Base-by-base conservation (phyloP, 2,888 invertebrate genomes). In the Drosophila atroscutellata region DNA sequence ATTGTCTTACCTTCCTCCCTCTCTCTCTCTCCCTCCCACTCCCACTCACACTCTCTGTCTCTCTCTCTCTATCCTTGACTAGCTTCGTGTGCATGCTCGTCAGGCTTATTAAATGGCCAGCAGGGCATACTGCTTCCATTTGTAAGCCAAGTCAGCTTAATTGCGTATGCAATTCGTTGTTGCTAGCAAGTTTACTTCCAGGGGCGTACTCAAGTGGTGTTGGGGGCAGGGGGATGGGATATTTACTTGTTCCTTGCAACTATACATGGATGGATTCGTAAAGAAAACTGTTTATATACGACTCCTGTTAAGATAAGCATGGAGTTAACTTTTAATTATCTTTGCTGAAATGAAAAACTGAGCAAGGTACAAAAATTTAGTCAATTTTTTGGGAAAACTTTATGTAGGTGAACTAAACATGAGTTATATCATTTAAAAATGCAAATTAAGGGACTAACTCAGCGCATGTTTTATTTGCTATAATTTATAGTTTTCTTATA, bases 71-170 rank as follows among this genome's bases (percentile, higher is more conserved):
- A n/a, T 49, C 42, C 45, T 24, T 24, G 20, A 24, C 45, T 8
- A 8, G 15, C 3, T 24, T 45, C 15, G 18, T 28, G 18, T 59
- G 51, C 56, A 36, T 45, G 39, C 28, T n/a, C n/a, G 34, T 34
- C 61, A 39, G 55, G 70, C 78, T 83, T 81, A 83, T 88, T 88
- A 84, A 86, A 86, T 75, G 77, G 71, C 81, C 81, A 55, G 24
- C 54, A 54, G 72, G 52, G 51, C 39, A 42, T n/a, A 52, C 63
- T 56, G 52, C 15, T 56, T 62, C 61, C 83, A 83, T 83, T 83
- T 85, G 79, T 80, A 72, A 73, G 81, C 76, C 67, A 81, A 83
- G 75, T 83, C 75, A 83, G 75, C 87, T 86, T 85, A 85, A 89
- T 89, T 89, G 86, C 75, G 77, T 80, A 86, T 89, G 89, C 86